Conservation (phyloP, 2,888 invertebrate species). For the Euzophera pinguis region DNA sequence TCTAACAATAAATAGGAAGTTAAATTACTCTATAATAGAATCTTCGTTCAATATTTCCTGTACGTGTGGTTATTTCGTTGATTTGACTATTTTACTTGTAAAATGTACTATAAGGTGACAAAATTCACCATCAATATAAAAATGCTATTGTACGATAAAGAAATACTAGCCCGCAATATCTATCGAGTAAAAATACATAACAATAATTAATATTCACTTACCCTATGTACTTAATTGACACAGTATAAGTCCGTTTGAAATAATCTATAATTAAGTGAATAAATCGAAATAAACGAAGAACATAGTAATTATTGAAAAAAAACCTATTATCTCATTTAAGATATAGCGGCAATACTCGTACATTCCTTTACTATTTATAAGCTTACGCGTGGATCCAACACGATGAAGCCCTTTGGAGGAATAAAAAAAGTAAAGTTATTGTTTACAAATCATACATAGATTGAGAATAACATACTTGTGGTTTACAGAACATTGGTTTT, state of each 20-base stretch:
- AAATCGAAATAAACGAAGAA: background rate
- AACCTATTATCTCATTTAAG: too few species aligned
- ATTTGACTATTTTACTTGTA: constrained; percentile 32
- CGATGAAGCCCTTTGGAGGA: too few species aligned
- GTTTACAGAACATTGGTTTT: too few species aligned
- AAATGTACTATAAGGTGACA: constrained; percentile 22
- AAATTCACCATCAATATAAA: constrained; percentile 29
- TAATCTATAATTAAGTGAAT: background rate
- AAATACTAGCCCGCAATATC: constrained; percentile 42
- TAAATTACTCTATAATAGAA: constrained; percentile 47
- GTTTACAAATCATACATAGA: too few species aligned
- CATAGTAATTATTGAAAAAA: too few species aligned
- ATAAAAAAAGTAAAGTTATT: too few species aligned
- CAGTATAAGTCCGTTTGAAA: constrained; percentile 27
- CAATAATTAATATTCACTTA: constrained; percentile 33
- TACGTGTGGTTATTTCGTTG: constrained; percentile 56
- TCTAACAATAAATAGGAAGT: constrained; percentile 39
- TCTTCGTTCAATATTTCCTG: constrained; percentile 45
- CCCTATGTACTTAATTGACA: constrained; percentile 54
- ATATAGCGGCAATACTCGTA: too few species aligned
- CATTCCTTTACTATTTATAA: too few species aligned
- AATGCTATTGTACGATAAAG: constrained; percentile 29
- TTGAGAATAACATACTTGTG: too few species aligned
- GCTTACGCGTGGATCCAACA: too few species aligned
- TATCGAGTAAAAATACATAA: constrained; percentile 23